Evolutionary conservation across 2,888 invertebrate species (phyloP).

Genomic region (Himalopsyche anomala): DNA sequence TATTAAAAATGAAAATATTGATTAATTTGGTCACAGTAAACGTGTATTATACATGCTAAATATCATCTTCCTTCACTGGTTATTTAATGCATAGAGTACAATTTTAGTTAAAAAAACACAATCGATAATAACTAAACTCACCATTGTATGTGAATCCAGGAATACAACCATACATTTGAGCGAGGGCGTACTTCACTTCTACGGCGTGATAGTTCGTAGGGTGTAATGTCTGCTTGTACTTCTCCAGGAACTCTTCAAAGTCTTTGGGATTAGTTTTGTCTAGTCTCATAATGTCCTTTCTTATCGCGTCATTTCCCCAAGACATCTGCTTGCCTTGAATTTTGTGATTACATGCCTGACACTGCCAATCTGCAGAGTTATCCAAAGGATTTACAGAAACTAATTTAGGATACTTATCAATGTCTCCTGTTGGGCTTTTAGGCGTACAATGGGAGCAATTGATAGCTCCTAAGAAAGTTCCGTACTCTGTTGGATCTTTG

Average conservation of each 20-base stretch:
- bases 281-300: constrained; percentile 77
- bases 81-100: too few relatives aligned
- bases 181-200: constrained; percentile 82
- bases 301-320: constrained; percentile 80
- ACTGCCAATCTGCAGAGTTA: constrained; percentile 79
- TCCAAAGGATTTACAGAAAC: constrained; percentile 80
- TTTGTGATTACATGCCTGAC: constrained; percentile 79
- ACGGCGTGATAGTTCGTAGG: constrained; percentile 82
- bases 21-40: too few relatives aligned
- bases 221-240: constrained; percentile 80
- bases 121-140: constrained; percentile 67
- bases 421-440: constrained; percentile 69
- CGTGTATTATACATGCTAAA: too few relatives aligned
- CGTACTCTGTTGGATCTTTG: constrained; percentile 82
- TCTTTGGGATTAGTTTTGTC: constrained; percentile 76
- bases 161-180: constrained; percentile 82
- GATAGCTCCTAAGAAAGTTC: constrained; percentile 80
- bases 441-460: constrained; percentile 80
- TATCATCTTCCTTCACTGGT: too few relatives aligned
- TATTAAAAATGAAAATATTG: too few relatives aligned
- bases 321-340: constrained; percentile 78
- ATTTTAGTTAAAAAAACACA: too few relatives aligned
- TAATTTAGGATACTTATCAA: constrained; percentile 71
- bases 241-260: constrained; percentile 80
- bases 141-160: constrained; percentile 78